Evolutionary conservation across 2,888 invertebrate genomes (phyloP), one percentile per base, ranked within the genome.

Genomic region (Dryocosmus kuriphilus): DNA sequence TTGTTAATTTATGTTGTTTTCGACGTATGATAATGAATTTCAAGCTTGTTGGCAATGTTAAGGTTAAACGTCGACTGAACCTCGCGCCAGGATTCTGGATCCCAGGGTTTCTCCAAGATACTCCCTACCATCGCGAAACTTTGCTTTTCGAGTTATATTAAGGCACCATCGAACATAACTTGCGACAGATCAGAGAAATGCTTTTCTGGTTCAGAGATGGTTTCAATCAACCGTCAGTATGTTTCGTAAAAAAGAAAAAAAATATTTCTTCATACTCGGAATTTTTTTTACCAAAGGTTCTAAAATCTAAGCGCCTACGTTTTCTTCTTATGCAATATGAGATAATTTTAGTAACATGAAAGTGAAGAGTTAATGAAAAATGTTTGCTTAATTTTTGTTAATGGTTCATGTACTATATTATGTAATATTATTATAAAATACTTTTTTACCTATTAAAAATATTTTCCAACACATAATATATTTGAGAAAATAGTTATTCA

Each of bases 61-160:
- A 71, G 30, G 71, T n/a, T 32, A n/a, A n/a, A 71, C 71, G 30
- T 71, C 46, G 71, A 71, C 71, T 71, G 30, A 51, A 71, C 51
- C 46, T 71, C 46, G 46, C 51, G 30, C 46, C 30, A 51, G 51
- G 51, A 51, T 71, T 71, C 51, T 51, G 71, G 71, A 71, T 71
- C 71, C 51, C 71, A 71, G 71, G 46, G 46, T 71, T 71, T 67
- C 71, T 71, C 30, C 46, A 71, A 71, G 71, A 71, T 30, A 19
- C 51, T 71, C 46, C 30, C 71, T 30, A 41, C 38, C 67, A 41
- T 67, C 71, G 71, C 71, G 51, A 30, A 71, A 71, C 71, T 51
- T 71, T 71, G 51, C 51, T 71, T 71, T 71, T 71, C 71, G 51
- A 71, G 71, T 71, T 71, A 71, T 71, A 71, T 71, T 71, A 71